These are phyloP conservation scores for Cnemophilus loriae DNA, from an alignment of 2,113 vertebrate genomes.

Conservation along the genomic window DNA sequence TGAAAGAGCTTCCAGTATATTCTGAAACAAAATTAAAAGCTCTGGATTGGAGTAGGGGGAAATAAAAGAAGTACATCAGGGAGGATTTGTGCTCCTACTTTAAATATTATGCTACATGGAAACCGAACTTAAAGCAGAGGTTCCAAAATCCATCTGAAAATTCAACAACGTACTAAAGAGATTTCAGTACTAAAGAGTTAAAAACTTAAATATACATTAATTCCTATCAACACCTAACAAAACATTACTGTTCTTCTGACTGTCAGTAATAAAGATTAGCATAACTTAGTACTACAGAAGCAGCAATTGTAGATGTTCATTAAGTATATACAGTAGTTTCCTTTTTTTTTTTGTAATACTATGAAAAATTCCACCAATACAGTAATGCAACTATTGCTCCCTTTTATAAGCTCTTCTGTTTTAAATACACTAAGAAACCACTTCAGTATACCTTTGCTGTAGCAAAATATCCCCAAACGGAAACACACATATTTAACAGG, in stretches of 20 bases:
- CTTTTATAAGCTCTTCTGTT: neutral
- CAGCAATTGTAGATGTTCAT: neutral
- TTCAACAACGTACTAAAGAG: neutral
- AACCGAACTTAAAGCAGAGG: neutral
- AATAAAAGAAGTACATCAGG: neutral
- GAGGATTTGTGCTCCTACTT: neutral
- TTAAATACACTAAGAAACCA: neutral
- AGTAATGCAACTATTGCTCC: neutral
- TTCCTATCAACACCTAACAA: neutral
- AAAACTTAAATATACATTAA: neutral
- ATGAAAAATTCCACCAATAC: neutral
- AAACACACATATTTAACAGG: neutral
- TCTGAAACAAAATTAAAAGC: neutral
- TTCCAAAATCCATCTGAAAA: neutral
- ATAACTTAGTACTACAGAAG: neutral
- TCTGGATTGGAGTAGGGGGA: neutral
- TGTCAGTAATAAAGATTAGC: neutral
- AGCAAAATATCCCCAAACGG: neutral
- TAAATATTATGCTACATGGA: neutral
- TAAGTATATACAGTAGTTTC: neutral
- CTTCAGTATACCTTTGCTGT: neutral
- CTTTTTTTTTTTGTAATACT: neutral
- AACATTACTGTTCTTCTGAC: neutral
- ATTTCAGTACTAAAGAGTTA: neutral
- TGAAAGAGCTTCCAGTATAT: neutral